Percentiles rank a stretch among this genome's conserved stretches.
These are phyloP conservation scores for Ptychoptera contaminata DNA, from an alignment of 2,888 invertebrate species.

Conservation along the genomic window DNA sequence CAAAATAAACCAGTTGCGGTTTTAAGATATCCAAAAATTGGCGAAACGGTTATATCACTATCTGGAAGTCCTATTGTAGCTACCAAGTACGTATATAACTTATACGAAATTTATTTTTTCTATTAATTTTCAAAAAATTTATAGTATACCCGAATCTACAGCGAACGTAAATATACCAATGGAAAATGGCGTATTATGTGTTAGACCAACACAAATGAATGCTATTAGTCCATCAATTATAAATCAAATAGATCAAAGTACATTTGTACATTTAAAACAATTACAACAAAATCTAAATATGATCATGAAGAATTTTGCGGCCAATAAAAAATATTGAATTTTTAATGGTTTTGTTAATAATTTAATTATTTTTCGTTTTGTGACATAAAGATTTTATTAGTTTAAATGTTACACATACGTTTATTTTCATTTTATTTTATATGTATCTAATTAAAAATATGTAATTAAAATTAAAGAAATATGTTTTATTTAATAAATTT, in stretches of 20 bases:
- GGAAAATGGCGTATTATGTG: conserved; percentile 25
- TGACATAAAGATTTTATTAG: too few species aligned
- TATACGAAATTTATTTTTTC: not conserved
- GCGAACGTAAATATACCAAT: conserved; percentile 31
- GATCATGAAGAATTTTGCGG: conserved; percentile 21
- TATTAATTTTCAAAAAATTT: conserved; percentile 1
- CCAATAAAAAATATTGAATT: conserved; percentile 8
- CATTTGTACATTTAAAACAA: conserved; percentile 24
- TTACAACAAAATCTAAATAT: conserved; percentile 25
- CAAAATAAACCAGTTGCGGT: conserved; percentile 21
- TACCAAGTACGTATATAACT: conserved; percentile 22
- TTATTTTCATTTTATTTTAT: too few species aligned
- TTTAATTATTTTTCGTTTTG: too few species aligned
- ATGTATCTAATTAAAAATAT: too few species aligned
- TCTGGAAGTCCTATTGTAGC: conserved; percentile 28
- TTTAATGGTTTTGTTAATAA: too few species aligned
- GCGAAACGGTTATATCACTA: conserved; percentile 27
- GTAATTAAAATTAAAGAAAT: too few species aligned
- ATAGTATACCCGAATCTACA: conserved; percentile 15
- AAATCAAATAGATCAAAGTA: conserved; percentile 22
- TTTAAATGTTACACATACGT: too few species aligned
- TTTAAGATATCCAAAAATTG: conserved; percentile 27
- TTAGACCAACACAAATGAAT: conserved; percentile 25
- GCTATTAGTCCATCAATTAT: conserved; percentile 20
- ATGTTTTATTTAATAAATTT: too few species aligned